Base-by-base conservation (phyloP, 2,113 vertebrate species). In the Indicator maculatus region DNA sequence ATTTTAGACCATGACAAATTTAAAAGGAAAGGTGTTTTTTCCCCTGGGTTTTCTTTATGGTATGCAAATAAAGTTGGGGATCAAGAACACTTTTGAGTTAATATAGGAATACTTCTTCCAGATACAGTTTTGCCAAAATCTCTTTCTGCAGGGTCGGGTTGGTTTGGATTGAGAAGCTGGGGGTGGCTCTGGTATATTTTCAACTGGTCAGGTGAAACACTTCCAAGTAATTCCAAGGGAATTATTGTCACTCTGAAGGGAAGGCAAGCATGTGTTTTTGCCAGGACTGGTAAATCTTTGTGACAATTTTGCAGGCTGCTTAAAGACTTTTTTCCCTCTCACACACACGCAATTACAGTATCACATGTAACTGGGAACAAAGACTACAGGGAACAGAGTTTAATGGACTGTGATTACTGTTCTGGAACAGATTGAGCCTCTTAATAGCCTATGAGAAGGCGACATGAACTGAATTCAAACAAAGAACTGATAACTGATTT, bases 351-450 rank as follows among this genome's bases (percentile, higher is more conserved):
- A 95, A 92, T 96, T 96, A 96, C 89, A 86, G 89, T 95, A 97
- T 96, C 97, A 96, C 86, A 97, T 90, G 80, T 97, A 98, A 95
- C 96, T 96, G 93, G 97, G 97, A 98, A 98, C 98, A 98, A 98
- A 98, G 98, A 98, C 98, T 98, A 97, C 96, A 96, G 97, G 98
- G 98, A 98, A 97, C 95, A 97, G 97, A 98, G 98, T 98, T 98
- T 98, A 98, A 99, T 98, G 98, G 98, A 98, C 98, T 97, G 93
- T 98, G 98, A 98, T 98, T 98, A 98, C 98, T 98, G 98, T 98
- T 97, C 98, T 98, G 98, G 98, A 99, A 98, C 98, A 98, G 98
- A 98, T 97, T 98, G 98, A 98, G 98, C 93, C 97, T 98, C 96
- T 97, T 97, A 94, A 96, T 97, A 98, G 97, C 96, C 98, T 98